Conservation (phyloP, 2,797 vertebrate genomes). For the Sternotherus odoratus region DNA sequence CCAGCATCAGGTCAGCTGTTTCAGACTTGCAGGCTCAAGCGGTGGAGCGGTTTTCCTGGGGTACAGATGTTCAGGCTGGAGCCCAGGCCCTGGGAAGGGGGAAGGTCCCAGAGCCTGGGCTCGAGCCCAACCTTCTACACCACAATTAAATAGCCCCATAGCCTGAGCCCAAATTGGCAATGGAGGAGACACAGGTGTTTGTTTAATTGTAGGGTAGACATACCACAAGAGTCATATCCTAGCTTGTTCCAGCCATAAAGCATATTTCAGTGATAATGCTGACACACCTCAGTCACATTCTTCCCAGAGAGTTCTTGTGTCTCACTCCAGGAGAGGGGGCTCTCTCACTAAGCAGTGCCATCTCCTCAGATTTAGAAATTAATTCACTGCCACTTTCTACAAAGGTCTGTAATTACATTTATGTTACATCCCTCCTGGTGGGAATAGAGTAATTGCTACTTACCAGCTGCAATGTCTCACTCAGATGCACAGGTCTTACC, state of each 20-base stretch:
- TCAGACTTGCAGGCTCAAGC: too few species aligned
- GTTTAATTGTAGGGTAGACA: not conserved
- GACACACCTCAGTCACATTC: not conserved
- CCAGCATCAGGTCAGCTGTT: too few species aligned
- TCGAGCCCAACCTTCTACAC: not conserved
- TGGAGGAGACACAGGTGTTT: not conserved
- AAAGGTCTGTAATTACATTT: not conserved
- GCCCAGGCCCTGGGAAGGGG: too few species aligned
- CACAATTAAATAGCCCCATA: not conserved
- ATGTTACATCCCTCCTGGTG: not conserved
- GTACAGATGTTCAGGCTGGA: too few species aligned
- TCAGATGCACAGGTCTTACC: not conserved
- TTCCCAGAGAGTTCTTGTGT: not conserved
- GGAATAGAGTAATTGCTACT: not conserved
- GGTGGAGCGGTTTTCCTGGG: too few species aligned
- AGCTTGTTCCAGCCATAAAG: not conserved
- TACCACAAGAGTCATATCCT: not conserved
- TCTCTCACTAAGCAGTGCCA: not conserved
- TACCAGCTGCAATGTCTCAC: not conserved
- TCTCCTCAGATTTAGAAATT: not conserved
- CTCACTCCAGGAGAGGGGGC: not conserved
- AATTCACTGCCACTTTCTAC: not conserved
- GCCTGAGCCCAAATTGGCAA: not conserved
- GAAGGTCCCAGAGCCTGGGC: too few species aligned
- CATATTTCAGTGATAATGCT: not conserved